Conservation (phyloP, 2,113 vertebrate species). For the Microtus richardsoni region DNA sequence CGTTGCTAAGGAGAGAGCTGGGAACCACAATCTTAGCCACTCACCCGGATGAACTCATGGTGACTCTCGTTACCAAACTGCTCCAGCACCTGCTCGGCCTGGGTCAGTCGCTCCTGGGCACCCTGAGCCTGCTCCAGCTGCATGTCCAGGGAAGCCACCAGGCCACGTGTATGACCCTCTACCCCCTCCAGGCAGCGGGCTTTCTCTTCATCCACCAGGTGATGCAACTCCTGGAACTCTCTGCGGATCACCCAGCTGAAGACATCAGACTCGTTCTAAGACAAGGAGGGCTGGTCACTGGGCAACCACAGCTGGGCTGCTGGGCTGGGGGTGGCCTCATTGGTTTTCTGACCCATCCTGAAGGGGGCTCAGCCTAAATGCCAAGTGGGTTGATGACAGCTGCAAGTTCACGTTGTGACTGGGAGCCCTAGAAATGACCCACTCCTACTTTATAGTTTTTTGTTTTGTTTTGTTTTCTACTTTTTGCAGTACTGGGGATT, state of each 20-base stretch:
- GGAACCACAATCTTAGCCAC: background rate
- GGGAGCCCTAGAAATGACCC: background rate
- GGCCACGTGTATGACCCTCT: slow-evolving; percentile 84
- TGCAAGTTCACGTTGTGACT: background rate
- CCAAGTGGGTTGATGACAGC: background rate
- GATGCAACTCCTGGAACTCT: slow-evolving; percentile 91
- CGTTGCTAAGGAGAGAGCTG: background rate
- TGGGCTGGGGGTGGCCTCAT: background rate
- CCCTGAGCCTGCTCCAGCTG: slow-evolving; percentile 88
- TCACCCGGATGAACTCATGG: slow-evolving; percentile 88
- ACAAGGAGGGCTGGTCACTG: background rate
- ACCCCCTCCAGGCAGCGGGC: slow-evolving; percentile 87
- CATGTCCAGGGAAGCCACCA: slow-evolving; percentile 88
- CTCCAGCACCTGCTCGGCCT: slow-evolving; percentile 84
- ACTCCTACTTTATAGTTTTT: background rate
- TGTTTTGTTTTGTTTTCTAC: too few relatives aligned
- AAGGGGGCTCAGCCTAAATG: background rate
- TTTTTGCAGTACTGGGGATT: background rate
- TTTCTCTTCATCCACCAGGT: slow-evolving; percentile 90
- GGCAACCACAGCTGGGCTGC: too few relatives aligned
- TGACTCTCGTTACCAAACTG: slow-evolving; percentile 86
- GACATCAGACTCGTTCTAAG: slow-evolving; percentile 90
- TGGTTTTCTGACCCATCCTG: background rate
- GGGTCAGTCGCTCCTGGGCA: slow-evolving; percentile 82
- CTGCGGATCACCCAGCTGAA: slow-evolving; percentile 91